These are phyloP conservation scores for Pipistrellus pipistrellus DNA, from an alignment of 2,797 vertebrate species.

Conservation along the genomic window DNA sequence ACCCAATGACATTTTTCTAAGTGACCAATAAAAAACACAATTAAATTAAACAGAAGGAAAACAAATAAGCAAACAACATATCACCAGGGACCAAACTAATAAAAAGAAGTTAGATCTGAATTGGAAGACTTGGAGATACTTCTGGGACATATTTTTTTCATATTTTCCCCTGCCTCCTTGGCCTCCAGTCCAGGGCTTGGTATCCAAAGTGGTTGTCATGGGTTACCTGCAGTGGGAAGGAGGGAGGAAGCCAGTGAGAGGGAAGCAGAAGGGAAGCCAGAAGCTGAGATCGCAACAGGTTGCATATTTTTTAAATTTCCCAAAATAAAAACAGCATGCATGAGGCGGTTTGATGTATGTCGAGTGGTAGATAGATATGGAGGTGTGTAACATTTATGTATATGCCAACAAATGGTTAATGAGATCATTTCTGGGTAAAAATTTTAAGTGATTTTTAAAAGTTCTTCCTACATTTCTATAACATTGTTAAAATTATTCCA, in stretches of 20 bases:
- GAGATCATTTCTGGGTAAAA: neutral
- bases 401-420: neutral
- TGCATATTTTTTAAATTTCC: neutral
- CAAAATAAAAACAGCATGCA: neutral
- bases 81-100: neutral
- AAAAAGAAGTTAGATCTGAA: neutral
- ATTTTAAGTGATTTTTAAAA: conserved; percentile 27
- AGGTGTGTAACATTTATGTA: neutral
- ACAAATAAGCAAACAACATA: neutral
- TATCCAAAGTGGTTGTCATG: neutral
- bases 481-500: conserved; percentile 24
- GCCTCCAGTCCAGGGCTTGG: neutral
- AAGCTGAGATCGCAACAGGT: neutral
- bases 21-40: neutral
- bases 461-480: conserved; percentile 13
- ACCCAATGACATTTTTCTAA: neutral
- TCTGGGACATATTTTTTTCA: neutral
- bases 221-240: neutral
- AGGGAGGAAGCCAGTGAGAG: neutral
- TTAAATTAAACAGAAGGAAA: conserved; percentile 34
- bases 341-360: neutral
- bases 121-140: conserved; percentile 12
- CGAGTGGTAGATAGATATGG: neutral
- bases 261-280: neutral
- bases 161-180: neutral